These are phyloP conservation scores for Subanguina moxae DNA, from an alignment of 1,140 invertebrate species.

Conservation along the genomic window DNA sequence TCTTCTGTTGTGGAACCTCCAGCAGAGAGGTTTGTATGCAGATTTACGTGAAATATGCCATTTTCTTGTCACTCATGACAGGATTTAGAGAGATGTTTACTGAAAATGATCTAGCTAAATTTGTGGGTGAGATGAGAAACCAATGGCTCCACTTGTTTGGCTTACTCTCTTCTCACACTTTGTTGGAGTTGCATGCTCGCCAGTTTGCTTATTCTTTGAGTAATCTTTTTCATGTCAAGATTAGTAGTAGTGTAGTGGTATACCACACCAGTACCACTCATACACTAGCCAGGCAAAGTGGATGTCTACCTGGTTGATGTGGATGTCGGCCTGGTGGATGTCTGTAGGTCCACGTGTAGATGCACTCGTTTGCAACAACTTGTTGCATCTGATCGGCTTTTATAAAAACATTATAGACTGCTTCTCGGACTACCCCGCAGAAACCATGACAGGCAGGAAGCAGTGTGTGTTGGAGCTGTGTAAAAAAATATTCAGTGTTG, in stretches of 20 bases:
- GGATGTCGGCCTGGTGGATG: no score
- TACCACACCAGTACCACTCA: no score
- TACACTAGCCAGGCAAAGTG: no score
- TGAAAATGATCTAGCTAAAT: no score
- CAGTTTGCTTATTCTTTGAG: conserved; percentile 22
- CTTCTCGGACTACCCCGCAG: no score
- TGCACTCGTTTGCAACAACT: no score
- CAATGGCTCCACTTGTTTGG: conserved; percentile 20
- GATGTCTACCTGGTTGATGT: no score
- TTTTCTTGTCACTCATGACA: conserved; percentile 6
- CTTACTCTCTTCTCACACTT: conserved; percentile 7
- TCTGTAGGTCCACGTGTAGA: no score
- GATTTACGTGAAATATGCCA: no score
- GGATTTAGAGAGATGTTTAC: neutral
- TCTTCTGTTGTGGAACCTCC: conserved; percentile 27
- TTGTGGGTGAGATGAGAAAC: conserved; percentile 9
- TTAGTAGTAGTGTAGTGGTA: neutral
- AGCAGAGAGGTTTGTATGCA: conserved; percentile 9
- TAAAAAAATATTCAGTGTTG: conserved; percentile 28
- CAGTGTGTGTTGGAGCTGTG: conserved; percentile 18
- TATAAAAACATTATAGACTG: no score
- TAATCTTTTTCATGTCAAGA: conserved; percentile 5
- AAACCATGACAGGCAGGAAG: neutral
- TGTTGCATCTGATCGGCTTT: no score
- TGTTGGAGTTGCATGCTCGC: conserved; percentile 20